These are phyloP conservation scores for Aldrovandia affinis DNA, from an alignment of 2,797 vertebrate genomes.

Conservation along the genomic window DNA sequence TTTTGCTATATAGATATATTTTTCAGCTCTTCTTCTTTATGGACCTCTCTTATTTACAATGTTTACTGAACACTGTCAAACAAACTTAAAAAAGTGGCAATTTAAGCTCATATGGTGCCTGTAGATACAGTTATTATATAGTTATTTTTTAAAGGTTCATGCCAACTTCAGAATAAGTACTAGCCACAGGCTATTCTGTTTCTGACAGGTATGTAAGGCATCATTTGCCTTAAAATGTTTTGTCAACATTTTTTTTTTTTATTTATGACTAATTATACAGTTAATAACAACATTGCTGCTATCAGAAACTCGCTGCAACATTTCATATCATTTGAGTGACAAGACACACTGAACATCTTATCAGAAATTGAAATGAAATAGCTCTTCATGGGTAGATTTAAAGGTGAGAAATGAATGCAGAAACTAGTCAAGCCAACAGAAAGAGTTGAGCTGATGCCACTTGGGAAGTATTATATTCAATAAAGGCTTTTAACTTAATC, in stretches of 20 bases:
- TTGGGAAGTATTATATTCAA: not conserved
- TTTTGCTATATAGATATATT: conserved; percentile 36
- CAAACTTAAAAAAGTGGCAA: conserved; percentile 58
- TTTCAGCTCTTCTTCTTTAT: conserved; percentile 55
- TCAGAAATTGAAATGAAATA: conserved; percentile 1
- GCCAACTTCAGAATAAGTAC: conserved; percentile 1
- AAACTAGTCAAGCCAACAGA: not conserved
- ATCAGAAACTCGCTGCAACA: not conserved
- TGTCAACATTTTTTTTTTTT: not conserved
- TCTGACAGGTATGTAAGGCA: not conserved
- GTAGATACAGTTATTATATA: not conserved
- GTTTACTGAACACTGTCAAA: conserved; percentile 60
- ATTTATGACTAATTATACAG: not conserved
- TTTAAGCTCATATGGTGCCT: conserved; percentile 46
- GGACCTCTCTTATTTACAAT: conserved; percentile 39
- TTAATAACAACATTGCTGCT: not conserved
- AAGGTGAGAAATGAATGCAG: not conserved
- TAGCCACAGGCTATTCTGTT: not conserved
- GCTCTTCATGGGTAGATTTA: not conserved
- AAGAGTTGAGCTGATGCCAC: not conserved
- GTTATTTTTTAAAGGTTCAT: not conserved
- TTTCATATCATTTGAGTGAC: not conserved
- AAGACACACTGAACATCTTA: not conserved
- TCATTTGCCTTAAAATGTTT: not conserved
- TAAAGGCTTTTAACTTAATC: not conserved